phyloP scores from a whole-genome alignment of 2,888 invertebrate genomes.

The Leptogaster cylindrica region DNA sequence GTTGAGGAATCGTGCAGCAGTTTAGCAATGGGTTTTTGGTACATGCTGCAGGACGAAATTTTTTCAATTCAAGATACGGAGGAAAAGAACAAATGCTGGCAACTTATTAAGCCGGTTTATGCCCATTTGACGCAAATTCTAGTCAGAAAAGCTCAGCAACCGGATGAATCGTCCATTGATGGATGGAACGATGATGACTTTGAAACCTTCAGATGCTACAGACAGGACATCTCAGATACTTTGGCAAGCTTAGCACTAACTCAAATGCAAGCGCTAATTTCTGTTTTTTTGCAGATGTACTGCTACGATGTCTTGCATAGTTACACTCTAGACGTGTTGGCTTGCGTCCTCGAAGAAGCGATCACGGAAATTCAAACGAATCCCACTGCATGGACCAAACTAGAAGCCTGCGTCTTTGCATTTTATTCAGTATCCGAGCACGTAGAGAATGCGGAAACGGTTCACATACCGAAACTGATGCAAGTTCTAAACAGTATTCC shows the following conservation, averaged over 20 bases:
- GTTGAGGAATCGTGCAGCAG: constrained; percentile 86
- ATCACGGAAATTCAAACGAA: constrained; percentile 61
- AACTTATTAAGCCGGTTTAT: constrained; percentile 77
- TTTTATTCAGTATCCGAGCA: constrained; percentile 71
- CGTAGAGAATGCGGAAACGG: constrained; percentile 66
- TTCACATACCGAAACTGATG: constrained; percentile 68
- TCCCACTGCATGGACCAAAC: constrained; percentile 65
- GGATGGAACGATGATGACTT: constrained; percentile 77
- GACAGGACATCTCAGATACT: constrained; percentile 86
- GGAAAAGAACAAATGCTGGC: constrained; percentile 57
- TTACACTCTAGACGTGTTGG: constrained; percentile 74
- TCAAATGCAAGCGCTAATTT: too few species aligned
- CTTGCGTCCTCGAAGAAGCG: constrained; percentile 68
- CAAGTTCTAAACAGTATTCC: constrained; percentile 69
- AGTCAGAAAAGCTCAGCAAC: constrained; percentile 80
- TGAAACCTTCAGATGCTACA: constrained; percentile 84
- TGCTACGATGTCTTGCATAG: constrained; percentile 83
- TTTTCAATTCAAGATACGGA: constrained; percentile 56
- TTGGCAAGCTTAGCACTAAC: constrained; percentile 68
- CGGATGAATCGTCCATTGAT: constrained; percentile 67
- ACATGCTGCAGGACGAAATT: constrained; percentile 73
- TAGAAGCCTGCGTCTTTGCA: constrained; percentile 72
- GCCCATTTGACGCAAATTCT: constrained; percentile 77
- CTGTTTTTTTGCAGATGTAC: constrained; percentile 70
- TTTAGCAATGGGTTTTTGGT: constrained; percentile 90